These are phyloP conservation scores for Tineola bisselliella DNA, from an alignment of 2,888 invertebrate genomes.

Conservation along the genomic window DNA sequence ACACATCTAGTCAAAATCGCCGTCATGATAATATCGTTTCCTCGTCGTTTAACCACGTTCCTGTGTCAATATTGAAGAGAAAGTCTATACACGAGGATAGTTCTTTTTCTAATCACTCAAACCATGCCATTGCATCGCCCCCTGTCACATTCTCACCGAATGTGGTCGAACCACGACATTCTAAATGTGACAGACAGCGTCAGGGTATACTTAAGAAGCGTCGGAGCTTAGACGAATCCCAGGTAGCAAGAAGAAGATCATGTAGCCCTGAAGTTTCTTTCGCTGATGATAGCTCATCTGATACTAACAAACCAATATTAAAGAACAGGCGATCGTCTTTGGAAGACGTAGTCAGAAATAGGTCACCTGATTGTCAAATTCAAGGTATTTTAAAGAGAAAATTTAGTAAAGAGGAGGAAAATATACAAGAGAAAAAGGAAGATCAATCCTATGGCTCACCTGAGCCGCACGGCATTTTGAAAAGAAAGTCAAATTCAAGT, in stretches of 20 bases:
- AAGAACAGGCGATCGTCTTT: conserved; percentile 76
- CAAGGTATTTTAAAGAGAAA: conserved; percentile 77
- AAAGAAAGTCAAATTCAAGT: conserved; percentile 78
- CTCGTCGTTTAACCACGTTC: conserved; percentile 51
- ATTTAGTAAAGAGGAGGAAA: conserved; percentile 71
- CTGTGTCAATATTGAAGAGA: conserved; percentile 76
- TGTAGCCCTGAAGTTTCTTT: conserved; percentile 76
- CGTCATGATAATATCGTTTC: conserved; percentile 45
- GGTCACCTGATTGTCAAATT: conserved; percentile 73
- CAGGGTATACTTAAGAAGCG: conserved; percentile 87
- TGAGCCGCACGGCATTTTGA: conserved; percentile 81
- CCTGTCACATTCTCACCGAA: conserved; percentile 85
- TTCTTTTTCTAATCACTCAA: conserved; percentile 53
- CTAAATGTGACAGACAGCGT: conserved; percentile 66
- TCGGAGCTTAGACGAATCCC: conserved; percentile 82
- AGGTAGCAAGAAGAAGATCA: conserved; percentile 73
- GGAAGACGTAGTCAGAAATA: conserved; percentile 73
- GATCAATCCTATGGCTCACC: conserved; percentile 72
- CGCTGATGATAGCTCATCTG: conserved; percentile 63
- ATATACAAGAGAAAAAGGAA: conserved; percentile 54
- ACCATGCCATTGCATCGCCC: conserved; percentile 68
- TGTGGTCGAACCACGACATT: conserved; percentile 73
- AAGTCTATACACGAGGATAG: conserved; percentile 69
- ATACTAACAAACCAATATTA: conserved; percentile 72
- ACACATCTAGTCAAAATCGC: conserved; percentile 62